A percentile compares a stretch with the other conserved stretches of the same genome.
phyloP scores from a whole-genome alignment of 2,797 vertebrate genomes.

The Girardinus metallicus region DNA sequence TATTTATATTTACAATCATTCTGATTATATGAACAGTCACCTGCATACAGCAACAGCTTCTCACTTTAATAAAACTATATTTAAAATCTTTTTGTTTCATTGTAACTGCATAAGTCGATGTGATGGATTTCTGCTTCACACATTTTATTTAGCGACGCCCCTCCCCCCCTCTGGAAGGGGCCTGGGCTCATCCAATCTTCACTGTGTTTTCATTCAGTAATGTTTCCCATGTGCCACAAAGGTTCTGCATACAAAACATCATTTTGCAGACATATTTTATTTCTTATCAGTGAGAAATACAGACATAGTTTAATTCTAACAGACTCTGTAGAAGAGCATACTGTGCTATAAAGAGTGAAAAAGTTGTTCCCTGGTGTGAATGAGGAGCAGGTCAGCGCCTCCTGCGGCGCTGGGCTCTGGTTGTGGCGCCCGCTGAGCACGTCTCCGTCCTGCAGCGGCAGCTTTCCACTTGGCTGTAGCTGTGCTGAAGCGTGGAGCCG shows the following conservation, averaged over 20 bases:
- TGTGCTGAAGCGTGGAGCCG: constrained; percentile 67
- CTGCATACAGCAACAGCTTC: too few relatives aligned
- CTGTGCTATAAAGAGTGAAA: constrained; percentile 9
- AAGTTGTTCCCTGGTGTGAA: not conserved
- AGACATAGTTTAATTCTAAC: not conserved
- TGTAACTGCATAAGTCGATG: not conserved
- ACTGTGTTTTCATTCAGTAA: not conserved
- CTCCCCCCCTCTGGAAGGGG: not conserved
- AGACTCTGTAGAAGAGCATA: constrained; percentile 14
- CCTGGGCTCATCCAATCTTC: not conserved
- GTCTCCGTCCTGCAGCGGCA: constrained; percentile 78
- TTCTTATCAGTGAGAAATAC: not conserved
- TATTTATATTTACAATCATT: too few relatives aligned
- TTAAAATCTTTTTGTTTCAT: too few relatives aligned
- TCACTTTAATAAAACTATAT: too few relatives aligned
- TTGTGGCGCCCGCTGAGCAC: not conserved
- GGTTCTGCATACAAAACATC: not conserved
- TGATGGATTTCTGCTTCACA: not conserved
- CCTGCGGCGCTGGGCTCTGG: constrained; percentile 19
- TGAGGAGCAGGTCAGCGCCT: constrained; percentile 37
- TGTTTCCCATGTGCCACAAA: not conserved
- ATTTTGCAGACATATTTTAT: constrained; percentile 6
- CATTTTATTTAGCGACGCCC: not conserved
- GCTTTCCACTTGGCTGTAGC: constrained; percentile 76
- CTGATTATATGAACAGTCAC: too few relatives aligned